Conservation (phyloP, 2,888 invertebrate species). For the Nemapogon koenigi region DNA sequence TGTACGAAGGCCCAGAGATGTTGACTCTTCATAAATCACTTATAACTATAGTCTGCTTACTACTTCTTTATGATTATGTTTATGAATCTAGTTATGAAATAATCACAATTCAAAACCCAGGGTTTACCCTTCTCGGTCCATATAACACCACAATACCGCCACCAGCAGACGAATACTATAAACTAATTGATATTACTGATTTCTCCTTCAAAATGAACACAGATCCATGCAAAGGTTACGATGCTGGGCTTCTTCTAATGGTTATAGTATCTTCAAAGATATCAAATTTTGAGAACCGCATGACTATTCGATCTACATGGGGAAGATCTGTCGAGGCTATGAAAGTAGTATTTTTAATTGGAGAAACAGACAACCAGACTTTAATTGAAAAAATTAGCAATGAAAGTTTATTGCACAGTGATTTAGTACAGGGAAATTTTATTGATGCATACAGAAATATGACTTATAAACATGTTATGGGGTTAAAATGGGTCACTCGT, state of each 20-base stretch:
- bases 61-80: conserved; percentile 27
- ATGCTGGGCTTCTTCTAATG: conserved; percentile 57
- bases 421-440: conserved; percentile 80
- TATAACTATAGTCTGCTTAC: conserved; percentile 21
- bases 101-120: conserved; percentile 20
- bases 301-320: conserved; percentile 77
- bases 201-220: conserved; percentile 70
- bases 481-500: conserved; percentile 77
- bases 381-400: conserved; percentile 52
- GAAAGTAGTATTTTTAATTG: conserved; percentile 72
- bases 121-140: conserved; percentile 30
- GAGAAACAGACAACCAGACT: conserved; percentile 31
- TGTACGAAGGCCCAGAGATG: conserved; percentile 26
- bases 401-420: conserved; percentile 66
- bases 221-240: conserved; percentile 51
- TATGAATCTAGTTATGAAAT: conserved; percentile 14
- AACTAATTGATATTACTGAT: conserved; percentile 63
- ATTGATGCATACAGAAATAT: conserved; percentile 80
- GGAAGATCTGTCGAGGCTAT: conserved; percentile 61
- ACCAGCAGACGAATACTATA: conserved; percentile 27
- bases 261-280: conserved; percentile 76
- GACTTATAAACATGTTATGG: conserved; percentile 86
- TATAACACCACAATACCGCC: conserved; percentile 21
- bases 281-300: conserved; percentile 67
- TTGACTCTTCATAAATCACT: conserved; percentile 25